Percentiles rank a stretch among this genome's conserved stretches.
Conservation (phyloP, 30 jellyfish, hydroid and myxozoan genomes). For the Pelagia noctiluca region DNA sequence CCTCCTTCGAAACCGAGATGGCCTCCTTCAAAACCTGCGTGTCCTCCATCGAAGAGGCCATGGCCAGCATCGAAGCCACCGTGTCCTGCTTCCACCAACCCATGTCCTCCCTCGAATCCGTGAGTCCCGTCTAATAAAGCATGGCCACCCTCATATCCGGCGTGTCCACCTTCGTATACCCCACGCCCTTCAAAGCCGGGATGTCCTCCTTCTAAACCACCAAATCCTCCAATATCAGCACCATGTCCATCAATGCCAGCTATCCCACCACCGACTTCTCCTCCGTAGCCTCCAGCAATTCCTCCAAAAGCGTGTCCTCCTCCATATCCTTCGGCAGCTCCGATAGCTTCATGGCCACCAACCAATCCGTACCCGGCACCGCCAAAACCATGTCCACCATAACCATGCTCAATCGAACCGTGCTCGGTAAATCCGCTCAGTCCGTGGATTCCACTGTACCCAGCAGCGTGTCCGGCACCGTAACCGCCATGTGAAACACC, state of each 20-base stretch:
- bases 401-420: constrained; percentile 53
- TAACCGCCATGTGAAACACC: constrained; percentile 64
- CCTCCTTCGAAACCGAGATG: constrained; percentile 87
- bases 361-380: constrained; percentile 55
- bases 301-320: constrained; percentile 60
- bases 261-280: constrained; percentile 36
- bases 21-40: constrained; percentile 73
- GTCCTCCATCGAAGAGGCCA: constrained; percentile 71
- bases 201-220: constrained; percentile 48
- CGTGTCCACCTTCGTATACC: constrained; percentile 56
- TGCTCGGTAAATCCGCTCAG: constrained; percentile 41
- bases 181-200: constrained; percentile 66
- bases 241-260: constrained; percentile 64
- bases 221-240: constrained; percentile 15
- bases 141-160: constrained; percentile 78
- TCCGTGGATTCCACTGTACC: constrained; percentile 37
- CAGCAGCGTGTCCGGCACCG: constrained; percentile 58
- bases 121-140: constrained; percentile 51
- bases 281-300: constrained; percentile 48
- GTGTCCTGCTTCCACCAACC: constrained; percentile 55
- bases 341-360: constrained; percentile 62
- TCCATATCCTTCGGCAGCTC: constrained; percentile 45
- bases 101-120: constrained; percentile 69
- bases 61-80: constrained; percentile 75
- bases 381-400: constrained; percentile 46